These are phyloP conservation scores for Phalacrocorax brasilianus DNA, from an alignment of 2,113 vertebrate genomes.

Conservation along the genomic window DNA sequence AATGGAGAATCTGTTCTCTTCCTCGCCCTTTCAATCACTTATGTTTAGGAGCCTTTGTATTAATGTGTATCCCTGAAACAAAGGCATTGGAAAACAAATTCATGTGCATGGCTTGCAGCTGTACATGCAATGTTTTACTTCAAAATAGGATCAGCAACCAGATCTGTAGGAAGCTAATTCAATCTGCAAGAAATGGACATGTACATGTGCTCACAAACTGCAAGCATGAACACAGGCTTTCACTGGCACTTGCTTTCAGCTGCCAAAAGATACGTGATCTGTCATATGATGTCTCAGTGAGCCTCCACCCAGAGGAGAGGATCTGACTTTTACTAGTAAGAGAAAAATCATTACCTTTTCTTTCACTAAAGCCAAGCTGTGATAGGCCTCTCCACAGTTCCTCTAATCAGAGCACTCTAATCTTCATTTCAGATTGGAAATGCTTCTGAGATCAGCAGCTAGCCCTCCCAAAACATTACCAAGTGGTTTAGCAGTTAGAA, in stretches of 20 bases:
- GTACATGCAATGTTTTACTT: background rate
- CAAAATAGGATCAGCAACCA: background rate
- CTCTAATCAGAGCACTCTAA: background rate
- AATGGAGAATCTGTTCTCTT: background rate
- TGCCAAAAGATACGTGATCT: background rate
- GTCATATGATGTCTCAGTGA: background rate
- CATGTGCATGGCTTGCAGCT: background rate
- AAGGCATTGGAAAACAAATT: background rate
- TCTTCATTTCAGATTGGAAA: background rate
- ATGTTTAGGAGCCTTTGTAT: background rate
- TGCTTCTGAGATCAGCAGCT: background rate
- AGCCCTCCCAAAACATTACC: background rate
- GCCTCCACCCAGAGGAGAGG: background rate
- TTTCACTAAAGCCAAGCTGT: background rate
- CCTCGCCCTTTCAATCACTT: background rate
- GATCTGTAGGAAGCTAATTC: background rate
- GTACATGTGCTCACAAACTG: background rate
- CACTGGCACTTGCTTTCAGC: background rate
- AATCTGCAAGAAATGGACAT: background rate
- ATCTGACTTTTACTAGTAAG: background rate
- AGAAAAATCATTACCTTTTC: background rate
- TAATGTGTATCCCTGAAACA: background rate
- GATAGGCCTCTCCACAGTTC: background rate
- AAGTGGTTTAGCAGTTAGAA: background rate
- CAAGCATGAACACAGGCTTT: background rate